Evolutionary conservation across 2,888 invertebrate genomes (phyloP).

Genomic region (Hoplodrina blanda): DNA sequence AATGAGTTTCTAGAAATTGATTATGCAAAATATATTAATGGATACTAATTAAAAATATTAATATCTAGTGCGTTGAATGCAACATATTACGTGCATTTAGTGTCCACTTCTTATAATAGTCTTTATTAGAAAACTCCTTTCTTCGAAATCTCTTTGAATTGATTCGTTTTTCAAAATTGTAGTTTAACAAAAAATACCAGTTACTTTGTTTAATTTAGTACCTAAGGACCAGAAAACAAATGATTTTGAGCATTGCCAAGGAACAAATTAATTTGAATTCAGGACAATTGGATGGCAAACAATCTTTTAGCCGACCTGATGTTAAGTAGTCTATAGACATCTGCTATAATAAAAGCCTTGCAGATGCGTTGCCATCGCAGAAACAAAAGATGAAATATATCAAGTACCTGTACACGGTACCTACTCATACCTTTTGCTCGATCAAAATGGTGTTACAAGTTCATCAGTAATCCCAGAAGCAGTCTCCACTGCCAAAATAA

Average conservation of each 20-base stretch:
- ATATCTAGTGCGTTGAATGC: constrained; percentile 1
- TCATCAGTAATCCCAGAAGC: neutral
- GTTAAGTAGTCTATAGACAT: too few relatives aligned
- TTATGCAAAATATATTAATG: constrained; percentile 25
- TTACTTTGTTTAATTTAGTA: too few relatives aligned
- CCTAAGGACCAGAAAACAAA: too few relatives aligned
- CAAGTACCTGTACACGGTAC: too few relatives aligned
- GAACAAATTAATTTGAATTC: too few relatives aligned
- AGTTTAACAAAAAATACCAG: neutral
- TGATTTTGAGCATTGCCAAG: too few relatives aligned
- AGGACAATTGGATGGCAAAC: too few relatives aligned
- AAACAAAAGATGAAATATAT: too few relatives aligned
- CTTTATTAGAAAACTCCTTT: neutral
- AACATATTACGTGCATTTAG: neutral
- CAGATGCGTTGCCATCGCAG: too few relatives aligned
- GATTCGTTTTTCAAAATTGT: neutral
- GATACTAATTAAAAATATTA: constrained; percentile 15
- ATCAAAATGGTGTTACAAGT: neutral
- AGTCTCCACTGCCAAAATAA: neutral
- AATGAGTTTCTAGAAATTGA: constrained; percentile 17
- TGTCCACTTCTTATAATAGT: neutral
- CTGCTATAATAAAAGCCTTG: too few relatives aligned
- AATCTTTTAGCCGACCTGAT: too few relatives aligned
- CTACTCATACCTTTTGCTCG: too few relatives aligned
- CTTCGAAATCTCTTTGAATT: neutral